Conservation (phyloP, 2,888 invertebrate genomes). For the Malthinus seriepunctatus region DNA sequence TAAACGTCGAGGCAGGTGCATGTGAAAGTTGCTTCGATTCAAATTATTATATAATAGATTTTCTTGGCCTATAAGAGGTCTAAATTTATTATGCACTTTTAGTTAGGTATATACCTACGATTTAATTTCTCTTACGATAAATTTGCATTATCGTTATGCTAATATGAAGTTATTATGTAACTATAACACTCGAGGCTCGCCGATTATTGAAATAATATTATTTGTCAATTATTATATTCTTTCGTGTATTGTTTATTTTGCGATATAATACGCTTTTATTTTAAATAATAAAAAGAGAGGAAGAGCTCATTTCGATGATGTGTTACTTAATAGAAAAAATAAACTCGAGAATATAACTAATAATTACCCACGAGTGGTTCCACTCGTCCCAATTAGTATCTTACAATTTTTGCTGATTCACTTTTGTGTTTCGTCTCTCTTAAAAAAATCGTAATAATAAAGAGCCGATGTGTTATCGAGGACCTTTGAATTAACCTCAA, state of each 20-base stretch:
- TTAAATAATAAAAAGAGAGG: too few relatives aligned
- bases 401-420: slow-evolving; percentile 45
- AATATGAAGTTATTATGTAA: slow-evolving; percentile 20
- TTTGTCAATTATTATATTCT: too few relatives aligned
- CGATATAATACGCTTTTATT: too few relatives aligned
- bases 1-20: slow-evolving; percentile 27
- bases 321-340: slow-evolving; percentile 35
- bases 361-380: slow-evolving; percentile 34
- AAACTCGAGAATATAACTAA: slow-evolving; percentile 45
- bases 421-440: slow-evolving; percentile 23
- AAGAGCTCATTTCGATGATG: too few relatives aligned
- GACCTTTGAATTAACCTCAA: too few relatives aligned
- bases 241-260: too few relatives aligned
- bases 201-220: too few relatives aligned
- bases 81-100: slow-evolving; percentile 3
- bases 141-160: slow-evolving; percentile 22
- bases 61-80: too few relatives aligned
- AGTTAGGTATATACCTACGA: slow-evolving; percentile 16
- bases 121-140: slow-evolving; percentile 17
- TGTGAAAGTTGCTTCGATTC: slow-evolving; percentile 9
- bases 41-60: slow-evolving; percentile 11
- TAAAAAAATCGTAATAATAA: too few relatives aligned
- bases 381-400: slow-evolving; percentile 45
- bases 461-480: too few relatives aligned
- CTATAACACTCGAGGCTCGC: too few relatives aligned